Base-by-base conservation (phyloP, 2,888 invertebrate species). In the Ormyrus thymus region DNA sequence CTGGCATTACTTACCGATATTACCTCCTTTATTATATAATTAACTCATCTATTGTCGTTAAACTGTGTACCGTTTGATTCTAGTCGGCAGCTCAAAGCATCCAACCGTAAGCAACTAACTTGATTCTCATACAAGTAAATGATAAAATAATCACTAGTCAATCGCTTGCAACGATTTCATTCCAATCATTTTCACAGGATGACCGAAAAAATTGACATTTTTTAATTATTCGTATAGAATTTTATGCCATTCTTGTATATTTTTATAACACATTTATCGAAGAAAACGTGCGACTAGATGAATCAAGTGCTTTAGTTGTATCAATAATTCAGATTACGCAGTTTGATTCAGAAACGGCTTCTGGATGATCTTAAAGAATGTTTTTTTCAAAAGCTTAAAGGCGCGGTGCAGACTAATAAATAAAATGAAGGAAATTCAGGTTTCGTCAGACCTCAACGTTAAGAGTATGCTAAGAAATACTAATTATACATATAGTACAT, bases 401-500 rank as follows among this genome's bases (percentile, higher is more conserved):
- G 43, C 64, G 69, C 53, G 50, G 6, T 72, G 69, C 61, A 45
- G 45, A 73, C 46, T 76, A 70, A 13, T 59, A 65, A 10, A 10
- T 43, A 81, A 85, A 83, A 85, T 86, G 85, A 79, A 79, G 84
- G 84, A 84, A 86, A 89, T 88, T 89, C 89, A 89, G 89, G 89
- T 89, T 88, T 87, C 84, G 85, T 86, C 87, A 88, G 89, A 89
- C 89, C 89, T 89, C 89, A 89, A 86, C 82, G 87, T 86, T 87
- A 86, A 86, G 83, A 83, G 83, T 87, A 86, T 84, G 84, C 82
- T 85, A 85, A 84, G 86, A 85, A 87, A 85, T 83, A 84, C 79
- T 85, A 87, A 84, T 51, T 83, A 85, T 84, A 86, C 81, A 84
- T 29, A 29, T 83, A 84, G 83, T 86, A 84, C 81, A 84, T 85